Evolutionary conservation across 2,113 vertebrate species (phyloP).

Genomic region (Rafetus swinhoei): DNA sequence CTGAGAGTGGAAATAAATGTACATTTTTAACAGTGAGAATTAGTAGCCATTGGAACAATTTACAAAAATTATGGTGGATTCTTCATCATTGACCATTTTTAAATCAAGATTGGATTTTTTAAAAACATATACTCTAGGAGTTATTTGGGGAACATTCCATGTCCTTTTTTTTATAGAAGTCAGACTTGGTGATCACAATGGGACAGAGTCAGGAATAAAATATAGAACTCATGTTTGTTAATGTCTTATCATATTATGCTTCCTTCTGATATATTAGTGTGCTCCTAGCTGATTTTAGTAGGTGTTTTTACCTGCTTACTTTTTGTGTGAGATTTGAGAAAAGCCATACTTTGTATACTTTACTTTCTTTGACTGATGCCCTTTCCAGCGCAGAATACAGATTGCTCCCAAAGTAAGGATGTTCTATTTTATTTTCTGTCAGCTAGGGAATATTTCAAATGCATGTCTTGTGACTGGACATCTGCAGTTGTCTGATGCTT

Average conservation of each 20-base stretch:
- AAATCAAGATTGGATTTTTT: not conserved
- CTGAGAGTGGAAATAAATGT: not conserved
- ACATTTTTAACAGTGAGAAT: not conserved
- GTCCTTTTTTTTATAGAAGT: not conserved
- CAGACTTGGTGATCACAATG: not conserved
- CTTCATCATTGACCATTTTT: not conserved
- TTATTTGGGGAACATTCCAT: not conserved
- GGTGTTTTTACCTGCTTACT: not conserved
- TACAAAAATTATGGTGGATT: not conserved
- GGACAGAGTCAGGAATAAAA: not conserved
- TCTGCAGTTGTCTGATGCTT: not conserved
- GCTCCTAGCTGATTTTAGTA: not conserved
- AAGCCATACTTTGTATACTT: not conserved
- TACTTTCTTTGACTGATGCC: not conserved
- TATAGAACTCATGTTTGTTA: not conserved
- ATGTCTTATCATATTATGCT: not conserved
- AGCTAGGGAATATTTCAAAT: not conserved
- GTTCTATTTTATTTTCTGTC: not conserved
- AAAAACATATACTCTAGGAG: not conserved
- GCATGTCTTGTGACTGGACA: not conserved
- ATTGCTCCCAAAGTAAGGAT: not conserved
- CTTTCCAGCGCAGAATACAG: not conserved
- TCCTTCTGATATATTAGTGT: not conserved
- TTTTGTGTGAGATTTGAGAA: not conserved
- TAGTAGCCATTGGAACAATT: not conserved